Conservation (phyloP, 2,113 vertebrate genomes). For the Osmerus eperlanus region DNA sequence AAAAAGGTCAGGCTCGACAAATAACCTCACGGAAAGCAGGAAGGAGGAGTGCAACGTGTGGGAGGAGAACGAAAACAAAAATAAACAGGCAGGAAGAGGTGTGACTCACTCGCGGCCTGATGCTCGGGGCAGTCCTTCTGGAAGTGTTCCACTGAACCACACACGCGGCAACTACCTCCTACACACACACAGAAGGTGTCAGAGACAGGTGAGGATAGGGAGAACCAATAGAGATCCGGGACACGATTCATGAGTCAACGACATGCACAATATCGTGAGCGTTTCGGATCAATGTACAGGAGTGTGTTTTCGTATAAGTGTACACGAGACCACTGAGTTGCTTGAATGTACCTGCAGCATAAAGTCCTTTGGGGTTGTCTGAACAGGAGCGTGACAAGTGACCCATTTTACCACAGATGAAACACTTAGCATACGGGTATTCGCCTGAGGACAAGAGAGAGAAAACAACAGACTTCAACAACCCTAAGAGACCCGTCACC, state of each 20-base stretch:
- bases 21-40: too few species aligned
- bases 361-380: constrained; percentile 93
- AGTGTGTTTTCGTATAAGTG: not conserved
- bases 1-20: too few species aligned
- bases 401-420: constrained; percentile 91
- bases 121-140: constrained; percentile 90
- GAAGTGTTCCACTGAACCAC: constrained; percentile 95
- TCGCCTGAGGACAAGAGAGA: constrained; percentile 73
- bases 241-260: too few species aligned
- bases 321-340: not conserved
- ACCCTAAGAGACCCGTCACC: not conserved
- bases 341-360: constrained; percentile 80
- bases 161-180: constrained; percentile 90
- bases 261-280: not conserved
- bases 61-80: not conserved
- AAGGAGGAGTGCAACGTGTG: too few species aligned
- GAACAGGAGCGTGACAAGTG: constrained; percentile 90
- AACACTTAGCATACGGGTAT: constrained; percentile 93
- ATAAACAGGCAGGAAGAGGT: not conserved
- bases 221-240: not conserved
- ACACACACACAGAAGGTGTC: constrained; percentile 14
- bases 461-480: not conserved
- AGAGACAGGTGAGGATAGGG: not conserved
- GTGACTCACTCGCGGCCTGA: constrained; percentile 77
- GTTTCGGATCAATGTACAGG: not conserved